These are phyloP conservation scores for Dendrolimus houi DNA, from an alignment of 2,888 invertebrate genomes.

Conservation along the genomic window DNA sequence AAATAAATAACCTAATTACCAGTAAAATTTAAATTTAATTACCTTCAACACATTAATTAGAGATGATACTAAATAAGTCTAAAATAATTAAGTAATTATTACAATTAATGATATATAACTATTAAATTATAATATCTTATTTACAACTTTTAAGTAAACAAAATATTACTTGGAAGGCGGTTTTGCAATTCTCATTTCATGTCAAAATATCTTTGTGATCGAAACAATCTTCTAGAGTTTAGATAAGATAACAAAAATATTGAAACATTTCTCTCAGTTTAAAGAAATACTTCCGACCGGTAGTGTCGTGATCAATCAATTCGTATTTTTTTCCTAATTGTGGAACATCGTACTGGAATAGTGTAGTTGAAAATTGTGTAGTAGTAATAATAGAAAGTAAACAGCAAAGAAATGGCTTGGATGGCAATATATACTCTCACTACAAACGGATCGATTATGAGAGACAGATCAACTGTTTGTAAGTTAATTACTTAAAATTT, in stretches of 20 bases:
- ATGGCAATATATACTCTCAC: slow-evolving; percentile 12
- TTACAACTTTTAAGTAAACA: neutral
- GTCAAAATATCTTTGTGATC: slow-evolving; percentile 3
- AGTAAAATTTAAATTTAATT: too few relatives aligned
- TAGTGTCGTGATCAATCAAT: neutral
- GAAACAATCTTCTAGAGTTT: slow-evolving; percentile 8
- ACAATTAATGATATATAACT: too few relatives aligned
- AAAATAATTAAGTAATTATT: too few relatives aligned
- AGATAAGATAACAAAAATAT: slow-evolving; percentile 12
- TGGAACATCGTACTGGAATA: too few relatives aligned
- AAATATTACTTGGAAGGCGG: neutral
- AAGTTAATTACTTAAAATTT: slow-evolving; percentile 4
- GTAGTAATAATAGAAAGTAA: neutral
- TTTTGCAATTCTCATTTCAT: neutral
- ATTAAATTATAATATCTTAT: neutral
- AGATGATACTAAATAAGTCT: too few relatives aligned
- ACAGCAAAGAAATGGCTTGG: slow-evolving; percentile 11
- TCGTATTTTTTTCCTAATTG: neutral
- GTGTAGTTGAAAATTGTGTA: too few relatives aligned
- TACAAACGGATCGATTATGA: slow-evolving; percentile 6
- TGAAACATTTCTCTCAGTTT: neutral
- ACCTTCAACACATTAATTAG: too few relatives aligned
- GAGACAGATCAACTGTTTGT: slow-evolving; percentile 10
- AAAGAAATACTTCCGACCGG: neutral
- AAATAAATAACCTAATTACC: too few relatives aligned